Percentiles rank a stretch among this genome's conserved stretches.
Conservation (phyloP, 1,140 invertebrate species). For the Apis dorsata region DNA sequence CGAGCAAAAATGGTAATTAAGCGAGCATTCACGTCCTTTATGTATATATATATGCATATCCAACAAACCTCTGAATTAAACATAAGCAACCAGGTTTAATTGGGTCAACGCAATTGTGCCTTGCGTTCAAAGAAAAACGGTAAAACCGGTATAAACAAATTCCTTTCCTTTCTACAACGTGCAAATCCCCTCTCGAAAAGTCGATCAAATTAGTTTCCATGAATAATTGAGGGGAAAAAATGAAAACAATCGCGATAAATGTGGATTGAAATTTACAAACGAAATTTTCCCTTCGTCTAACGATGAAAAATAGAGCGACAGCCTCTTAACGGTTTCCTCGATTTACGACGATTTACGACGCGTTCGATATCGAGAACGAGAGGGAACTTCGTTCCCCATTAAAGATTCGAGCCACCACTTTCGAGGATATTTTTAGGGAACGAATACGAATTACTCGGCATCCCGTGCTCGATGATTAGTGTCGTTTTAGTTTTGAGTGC, state of each 20-base stretch:
- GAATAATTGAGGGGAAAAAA: neutral
- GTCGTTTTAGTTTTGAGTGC: constrained; percentile 66
- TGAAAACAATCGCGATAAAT: neutral
- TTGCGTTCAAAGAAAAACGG: neutral
- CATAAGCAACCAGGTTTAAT: constrained; percentile 29
- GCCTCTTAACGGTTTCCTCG: neutral
- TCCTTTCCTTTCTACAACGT: neutral
- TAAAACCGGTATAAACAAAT: neutral
- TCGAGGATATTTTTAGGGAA: constrained; percentile 40
- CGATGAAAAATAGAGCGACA: constrained; percentile 2
- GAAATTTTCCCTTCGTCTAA: neutral
- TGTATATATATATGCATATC: neutral
- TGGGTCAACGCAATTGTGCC: constrained; percentile 26
- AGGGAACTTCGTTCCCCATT: constrained; percentile 32
- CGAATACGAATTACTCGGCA: constrained; percentile 45
- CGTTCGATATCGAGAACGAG: neutral
- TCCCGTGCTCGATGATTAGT: constrained; percentile 62
- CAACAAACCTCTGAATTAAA: constrained; percentile 35
- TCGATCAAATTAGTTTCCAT: neutral
- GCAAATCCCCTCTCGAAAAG: constrained; percentile 3
- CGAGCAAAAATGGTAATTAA: constrained; percentile 37
- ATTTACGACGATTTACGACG: neutral
- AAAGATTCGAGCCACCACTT: constrained; percentile 44
- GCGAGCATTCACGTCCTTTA: constrained; percentile 19
- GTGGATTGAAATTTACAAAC: neutral